phyloP scores from a whole-genome alignment of 1,140 invertebrate genomes.

The Drepana arcuata region DNA sequence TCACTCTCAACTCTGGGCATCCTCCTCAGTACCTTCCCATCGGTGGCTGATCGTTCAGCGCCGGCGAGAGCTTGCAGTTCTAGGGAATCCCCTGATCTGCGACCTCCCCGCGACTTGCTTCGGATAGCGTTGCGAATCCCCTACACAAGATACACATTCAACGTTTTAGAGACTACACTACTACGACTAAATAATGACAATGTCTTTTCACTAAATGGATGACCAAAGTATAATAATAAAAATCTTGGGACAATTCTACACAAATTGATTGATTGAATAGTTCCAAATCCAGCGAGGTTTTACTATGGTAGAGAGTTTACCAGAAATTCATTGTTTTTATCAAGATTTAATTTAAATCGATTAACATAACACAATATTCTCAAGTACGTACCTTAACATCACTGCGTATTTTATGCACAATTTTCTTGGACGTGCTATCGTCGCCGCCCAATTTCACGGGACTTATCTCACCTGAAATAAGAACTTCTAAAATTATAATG shows the following conservation, averaged over 20 bases:
- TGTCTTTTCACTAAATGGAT: no score
- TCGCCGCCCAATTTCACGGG: slow-evolving; percentile 74
- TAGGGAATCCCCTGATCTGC: slow-evolving; percentile 75
- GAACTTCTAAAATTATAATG: no score
- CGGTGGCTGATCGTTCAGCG: slow-evolving; percentile 49
- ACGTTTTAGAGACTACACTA: no score
- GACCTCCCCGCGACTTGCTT: slow-evolving; percentile 65
- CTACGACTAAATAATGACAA: no score
- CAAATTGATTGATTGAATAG: no score
- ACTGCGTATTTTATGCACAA: slow-evolving; percentile 85
- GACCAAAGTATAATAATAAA: no score
- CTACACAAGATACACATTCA: no score
- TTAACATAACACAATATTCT: slow-evolving; percentile 1
- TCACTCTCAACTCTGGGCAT: slow-evolving; percentile 81
- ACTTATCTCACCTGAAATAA: slow-evolving; percentile 79
- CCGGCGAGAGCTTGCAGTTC: slow-evolving; percentile 77
- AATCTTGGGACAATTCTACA: no score
- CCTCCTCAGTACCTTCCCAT: slow-evolving; percentile 73
- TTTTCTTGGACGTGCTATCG: slow-evolving; percentile 79
- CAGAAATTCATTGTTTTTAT: no score
- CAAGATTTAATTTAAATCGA: neutral
- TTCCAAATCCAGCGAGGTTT: no score
- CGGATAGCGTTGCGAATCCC: slow-evolving; percentile 72
- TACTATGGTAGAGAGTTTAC: no score
- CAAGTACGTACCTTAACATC: slow-evolving; percentile 83